Evolutionary conservation across 1,140 invertebrate species (phyloP).

Genomic region (Atta texana): DNA sequence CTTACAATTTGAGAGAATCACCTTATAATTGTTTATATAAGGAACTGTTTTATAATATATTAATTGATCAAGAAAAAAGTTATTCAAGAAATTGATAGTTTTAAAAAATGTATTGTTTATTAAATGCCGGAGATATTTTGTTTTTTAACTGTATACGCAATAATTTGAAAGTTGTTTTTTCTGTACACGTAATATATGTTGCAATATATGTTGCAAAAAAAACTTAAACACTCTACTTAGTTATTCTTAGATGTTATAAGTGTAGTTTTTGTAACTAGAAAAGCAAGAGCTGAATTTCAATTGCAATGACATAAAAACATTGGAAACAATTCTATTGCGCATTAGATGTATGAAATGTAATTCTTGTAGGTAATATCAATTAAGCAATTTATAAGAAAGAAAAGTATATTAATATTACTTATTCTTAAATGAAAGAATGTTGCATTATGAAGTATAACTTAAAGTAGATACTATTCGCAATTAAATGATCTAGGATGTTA

Average conservation of each 20-base stretch:
- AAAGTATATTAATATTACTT: background rate
- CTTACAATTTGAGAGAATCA: background rate
- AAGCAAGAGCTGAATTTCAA: slow-evolving; percentile 7
- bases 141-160: background rate
- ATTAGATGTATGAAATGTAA: background rate
- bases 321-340: background rate
- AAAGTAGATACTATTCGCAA: background rate
- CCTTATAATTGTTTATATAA: slow-evolving; percentile 4
- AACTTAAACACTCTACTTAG: background rate
- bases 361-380: background rate
- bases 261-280: background rate
- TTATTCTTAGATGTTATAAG: background rate
- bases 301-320: background rate
- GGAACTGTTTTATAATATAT: background rate
- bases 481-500: background rate
- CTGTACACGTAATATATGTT: background rate
- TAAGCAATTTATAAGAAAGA: slow-evolving; percentile 5
- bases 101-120: background rate
- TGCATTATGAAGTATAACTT: background rate
- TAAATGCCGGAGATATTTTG: background rate
- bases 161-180: background rate
- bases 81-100: background rate
- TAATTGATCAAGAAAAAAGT: background rate
- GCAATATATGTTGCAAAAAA: background rate
- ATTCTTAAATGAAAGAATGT: background rate